Evolutionary conservation across 2,797 vertebrate genomes (phyloP).

Genomic region (Sparidentex hasta): DNA sequence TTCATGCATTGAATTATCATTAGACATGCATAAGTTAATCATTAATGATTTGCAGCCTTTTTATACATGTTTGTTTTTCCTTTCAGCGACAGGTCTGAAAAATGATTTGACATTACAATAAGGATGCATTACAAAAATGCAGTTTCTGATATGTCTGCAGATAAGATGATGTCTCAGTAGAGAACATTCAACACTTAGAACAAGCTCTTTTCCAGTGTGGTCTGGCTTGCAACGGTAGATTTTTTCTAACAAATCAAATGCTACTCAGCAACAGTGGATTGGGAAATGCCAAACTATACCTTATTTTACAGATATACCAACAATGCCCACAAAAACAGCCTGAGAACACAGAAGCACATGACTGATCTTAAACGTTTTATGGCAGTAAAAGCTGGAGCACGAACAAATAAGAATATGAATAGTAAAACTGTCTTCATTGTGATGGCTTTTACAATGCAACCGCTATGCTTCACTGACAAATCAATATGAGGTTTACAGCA

Average conservation of each 20-base stretch:
- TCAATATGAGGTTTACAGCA: slow-evolving; percentile 63
- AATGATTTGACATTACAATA: no score
- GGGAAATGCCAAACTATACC: slow-evolving; percentile 1
- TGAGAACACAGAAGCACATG: slow-evolving; percentile 36
- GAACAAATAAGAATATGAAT: slow-evolving; percentile 52
- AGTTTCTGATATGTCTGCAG: no score
- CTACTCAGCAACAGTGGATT: slow-evolving; percentile 9
- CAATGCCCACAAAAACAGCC: slow-evolving; percentile 34
- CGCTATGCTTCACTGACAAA: slow-evolving; percentile 55
- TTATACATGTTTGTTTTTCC: no score
- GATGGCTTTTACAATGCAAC: slow-evolving; percentile 41
- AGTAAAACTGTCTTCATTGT: slow-evolving; percentile 42
- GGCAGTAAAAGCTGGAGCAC: slow-evolving; percentile 18
- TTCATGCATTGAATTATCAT: no score
- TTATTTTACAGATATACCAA: slow-evolving; percentile 46
- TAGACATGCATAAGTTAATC: no score
- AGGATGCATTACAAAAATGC: no score
- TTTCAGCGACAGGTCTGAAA: no score
- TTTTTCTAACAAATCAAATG: slow-evolving; percentile 29
- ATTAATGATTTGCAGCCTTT: no score
- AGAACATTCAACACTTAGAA: no score
- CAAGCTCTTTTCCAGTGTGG: background rate
- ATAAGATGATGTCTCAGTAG: no score
- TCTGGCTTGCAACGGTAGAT: background rate
- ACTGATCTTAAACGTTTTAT: slow-evolving; percentile 22